Base-by-base conservation (phyloP, 2,113 vertebrate species). In the Meriones unguiculatus region DNA sequence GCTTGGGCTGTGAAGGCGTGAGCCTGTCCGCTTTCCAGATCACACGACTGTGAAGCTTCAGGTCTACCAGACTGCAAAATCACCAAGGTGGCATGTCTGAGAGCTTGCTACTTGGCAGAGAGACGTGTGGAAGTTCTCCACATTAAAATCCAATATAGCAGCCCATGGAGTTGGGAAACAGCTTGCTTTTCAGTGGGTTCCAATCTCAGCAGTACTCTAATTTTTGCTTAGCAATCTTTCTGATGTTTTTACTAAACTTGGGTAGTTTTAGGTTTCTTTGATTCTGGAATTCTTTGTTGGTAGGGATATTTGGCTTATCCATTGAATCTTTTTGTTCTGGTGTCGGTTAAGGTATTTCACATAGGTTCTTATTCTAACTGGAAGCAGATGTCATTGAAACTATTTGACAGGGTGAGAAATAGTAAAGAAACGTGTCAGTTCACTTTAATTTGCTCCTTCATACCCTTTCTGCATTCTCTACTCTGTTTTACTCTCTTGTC, bases 251-350 rank as follows among this genome's bases (percentile, higher is more conserved):
- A 92, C 13, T 67, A 54, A 80, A 93, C 17, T 90, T 91, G 18
- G 38, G 2, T 69, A 87, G 22, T 76, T 97, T 89, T 76, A 81
- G 2, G 54, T 87, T 75, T 88, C 70, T 94, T 93, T 94, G 57
- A 94, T 54, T 70, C 52, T 32, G 41, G 20, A 89, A 54, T 10
- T 82, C 17, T 4, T 92, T 15, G 18, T 38, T 87, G 67, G 7
- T 62, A 89, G 17, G 8, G 35, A 85, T 76, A 67, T 81, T 80
- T 64, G 38, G 22, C 35, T 80, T 62, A 65, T 72, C 41, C 28
- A 15, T 62, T 88, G 54, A 57, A 70, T 78, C 32, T 87, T 85
- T 12, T 76, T 73, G 64, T 62, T 95, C 67, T 46, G 41, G 32
- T 91, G 24, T 3, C 85, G 69, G 38, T 12, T 59, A 89, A 87